Percentiles rank a stretch among this genome's conserved stretches.
These are phyloP conservation scores for Megastigmus dorsalis DNA, from an alignment of 2,888 invertebrate genomes.

Conservation along the genomic window DNA sequence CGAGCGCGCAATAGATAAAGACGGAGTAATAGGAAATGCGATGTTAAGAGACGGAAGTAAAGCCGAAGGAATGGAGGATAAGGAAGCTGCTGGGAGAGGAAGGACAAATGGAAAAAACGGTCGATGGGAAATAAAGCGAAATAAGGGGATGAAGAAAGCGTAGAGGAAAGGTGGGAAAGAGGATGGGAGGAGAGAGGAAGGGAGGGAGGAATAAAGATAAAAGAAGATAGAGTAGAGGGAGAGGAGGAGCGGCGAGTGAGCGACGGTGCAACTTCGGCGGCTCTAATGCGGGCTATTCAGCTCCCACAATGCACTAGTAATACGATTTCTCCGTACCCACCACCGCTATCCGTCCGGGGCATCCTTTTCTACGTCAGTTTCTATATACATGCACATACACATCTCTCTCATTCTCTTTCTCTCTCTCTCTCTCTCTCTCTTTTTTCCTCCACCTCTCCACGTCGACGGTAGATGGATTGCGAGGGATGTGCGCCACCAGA, in stretches of 20 bases:
- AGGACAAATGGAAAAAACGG: not conserved
- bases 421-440: not conserved
- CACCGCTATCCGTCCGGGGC: not conserved
- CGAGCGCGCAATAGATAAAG: too few relatives aligned
- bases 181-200: not conserved
- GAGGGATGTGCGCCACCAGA: not conserved
- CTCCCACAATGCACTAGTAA: constrained; percentile 72
- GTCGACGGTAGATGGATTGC: not conserved
- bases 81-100: not conserved
- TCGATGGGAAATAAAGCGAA: constrained; percentile 10
- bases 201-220: constrained; percentile 25
- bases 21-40: not conserved
- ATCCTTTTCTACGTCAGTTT: constrained; percentile 1
- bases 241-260: constrained; percentile 43
- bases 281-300: constrained; percentile 73
- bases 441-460: not conserved
- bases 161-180: constrained; percentile 15
- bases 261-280: constrained; percentile 68
- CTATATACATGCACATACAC: not conserved
- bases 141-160: not conserved
- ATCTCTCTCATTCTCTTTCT: not conserved
- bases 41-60: not conserved
- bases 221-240: constrained; percentile 25
- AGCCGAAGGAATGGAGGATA: not conserved
- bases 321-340: constrained; percentile 72